Conservation (phyloP, 1,140 invertebrate species). For the Zaprionus gabonicus region DNA sequence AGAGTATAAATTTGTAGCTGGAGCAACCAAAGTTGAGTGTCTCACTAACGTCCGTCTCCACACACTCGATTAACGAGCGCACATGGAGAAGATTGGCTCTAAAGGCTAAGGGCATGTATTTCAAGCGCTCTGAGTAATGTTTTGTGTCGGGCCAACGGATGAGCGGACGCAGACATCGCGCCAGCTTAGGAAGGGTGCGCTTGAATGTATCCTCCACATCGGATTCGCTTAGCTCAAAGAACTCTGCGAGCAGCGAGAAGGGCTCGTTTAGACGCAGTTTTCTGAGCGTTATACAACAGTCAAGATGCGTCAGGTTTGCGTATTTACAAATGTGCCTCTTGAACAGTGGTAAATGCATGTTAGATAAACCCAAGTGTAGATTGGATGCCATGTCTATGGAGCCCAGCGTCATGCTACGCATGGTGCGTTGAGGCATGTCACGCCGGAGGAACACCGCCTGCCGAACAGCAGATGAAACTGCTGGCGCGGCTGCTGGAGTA, state of each 20-base stretch:
- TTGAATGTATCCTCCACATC: conserved; percentile 72
- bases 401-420: conserved; percentile 64
- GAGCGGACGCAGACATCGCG: conserved; percentile 66
- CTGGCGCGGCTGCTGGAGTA: conserved; percentile 13
- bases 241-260: conserved; percentile 68
- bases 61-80: conserved; percentile 79
- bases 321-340: conserved; percentile 68
- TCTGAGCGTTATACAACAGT: conserved; percentile 75
- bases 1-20: conserved; percentile 79
- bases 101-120: conserved; percentile 73
- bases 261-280: conserved; percentile 77
- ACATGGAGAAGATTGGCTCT: conserved; percentile 70
- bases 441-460: conserved; percentile 75
- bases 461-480: conserved; percentile 54
- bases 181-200: conserved; percentile 55
- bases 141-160: conserved; percentile 76
- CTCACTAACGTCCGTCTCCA: conserved; percentile 71
- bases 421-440: conserved; percentile 65
- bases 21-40: conserved; percentile 56
- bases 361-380: conserved; percentile 62
- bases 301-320: conserved; percentile 66
- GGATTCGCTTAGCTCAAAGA: conserved; percentile 69
- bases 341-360: conserved; percentile 55
- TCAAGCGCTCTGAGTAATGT: conserved; percentile 71
- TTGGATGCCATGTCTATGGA: conserved; percentile 67